A percentile compares a stretch with the other conserved stretches of the same genome.
Conservation (phyloP, 2,797 vertebrate species). For the Pseudomugil gertrudae region DNA sequence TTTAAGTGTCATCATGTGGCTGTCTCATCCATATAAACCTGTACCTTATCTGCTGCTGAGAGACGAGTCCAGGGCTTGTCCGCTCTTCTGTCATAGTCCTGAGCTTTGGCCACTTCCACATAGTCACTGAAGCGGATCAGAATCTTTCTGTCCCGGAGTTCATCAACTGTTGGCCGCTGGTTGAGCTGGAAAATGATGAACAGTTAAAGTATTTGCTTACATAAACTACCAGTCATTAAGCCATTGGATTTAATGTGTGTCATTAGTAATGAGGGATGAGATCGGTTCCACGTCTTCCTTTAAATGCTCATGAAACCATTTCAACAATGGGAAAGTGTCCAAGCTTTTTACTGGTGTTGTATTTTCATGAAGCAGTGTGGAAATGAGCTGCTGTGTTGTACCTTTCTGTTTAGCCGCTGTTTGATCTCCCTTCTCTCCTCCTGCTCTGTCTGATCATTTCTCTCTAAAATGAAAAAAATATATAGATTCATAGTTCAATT, state of each 20-base stretch:
- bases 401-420: conserved; percentile 97
- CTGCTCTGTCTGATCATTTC: conserved; percentile 97
- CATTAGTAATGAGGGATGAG: too few species aligned
- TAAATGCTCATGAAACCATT: too few species aligned
- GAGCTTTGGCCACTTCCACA: conserved; percentile 98
- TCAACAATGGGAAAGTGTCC: too few species aligned
- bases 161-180: conserved; percentile 97
- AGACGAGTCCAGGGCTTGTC: conserved; percentile 99
- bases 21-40: not conserved
- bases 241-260: too few species aligned
- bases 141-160: conserved; percentile 97
- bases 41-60: conserved; percentile 97
- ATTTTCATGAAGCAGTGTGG: not conserved
- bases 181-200: conserved; percentile 86
- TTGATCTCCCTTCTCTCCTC: conserved; percentile 98
- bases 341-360: too few species aligned
- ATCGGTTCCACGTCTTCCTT: too few species aligned
- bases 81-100: conserved; percentile 98
- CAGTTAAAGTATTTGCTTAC: not conserved
- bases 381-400: conserved; percentile 54
- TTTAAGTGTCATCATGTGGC: not conserved
- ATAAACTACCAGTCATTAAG: too few species aligned
- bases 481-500: not conserved
- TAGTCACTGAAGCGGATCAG: conserved; percentile 99
- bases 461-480: conserved; percentile 81